phyloP scores from a whole-genome alignment of 2,888 invertebrate species.

The Stomorhina lunata region DNA sequence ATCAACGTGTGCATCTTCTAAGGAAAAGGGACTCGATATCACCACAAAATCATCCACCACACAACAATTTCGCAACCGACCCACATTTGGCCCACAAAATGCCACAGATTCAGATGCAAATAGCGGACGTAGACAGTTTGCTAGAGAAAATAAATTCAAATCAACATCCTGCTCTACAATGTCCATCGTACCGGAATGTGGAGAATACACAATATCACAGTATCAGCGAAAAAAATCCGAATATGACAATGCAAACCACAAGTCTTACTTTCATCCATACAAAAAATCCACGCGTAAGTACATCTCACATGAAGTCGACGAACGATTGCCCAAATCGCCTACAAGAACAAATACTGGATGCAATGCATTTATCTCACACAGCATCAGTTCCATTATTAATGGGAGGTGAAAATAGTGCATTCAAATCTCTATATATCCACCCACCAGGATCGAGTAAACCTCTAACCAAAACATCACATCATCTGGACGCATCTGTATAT shows the following conservation, averaged over 20 bases:
- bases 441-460: too few relatives aligned
- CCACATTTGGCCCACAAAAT: conserved; percentile 50
- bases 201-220: neutral
- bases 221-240: conserved; percentile 63
- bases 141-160: conserved; percentile 28
- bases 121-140: conserved; percentile 1
- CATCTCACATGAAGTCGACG: conserved; percentile 24
- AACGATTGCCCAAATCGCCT: conserved; percentile 37
- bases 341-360: conserved; percentile 76
- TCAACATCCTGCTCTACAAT: conserved; percentile 36
- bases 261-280: conserved; percentile 76
- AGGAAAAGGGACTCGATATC: conserved; percentile 88
- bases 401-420: conserved; percentile 95
- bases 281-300: conserved; percentile 38
- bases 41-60: conserved; percentile 75
- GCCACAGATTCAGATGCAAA: conserved; percentile 14
- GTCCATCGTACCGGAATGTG: conserved; percentile 53
- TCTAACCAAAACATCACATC: too few relatives aligned
- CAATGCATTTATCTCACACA: conserved; percentile 77
- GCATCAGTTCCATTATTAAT: conserved; percentile 83
- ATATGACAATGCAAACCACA: conserved; percentile 73
- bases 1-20: conserved; percentile 96
- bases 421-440: too few relatives aligned
- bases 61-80: conserved; percentile 64
- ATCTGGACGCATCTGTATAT: too few relatives aligned